phyloP scores from a whole-genome alignment of 30 jellyfish, hydroid and myxozoan genomes.

The Hydractinia echinata region DNA sequence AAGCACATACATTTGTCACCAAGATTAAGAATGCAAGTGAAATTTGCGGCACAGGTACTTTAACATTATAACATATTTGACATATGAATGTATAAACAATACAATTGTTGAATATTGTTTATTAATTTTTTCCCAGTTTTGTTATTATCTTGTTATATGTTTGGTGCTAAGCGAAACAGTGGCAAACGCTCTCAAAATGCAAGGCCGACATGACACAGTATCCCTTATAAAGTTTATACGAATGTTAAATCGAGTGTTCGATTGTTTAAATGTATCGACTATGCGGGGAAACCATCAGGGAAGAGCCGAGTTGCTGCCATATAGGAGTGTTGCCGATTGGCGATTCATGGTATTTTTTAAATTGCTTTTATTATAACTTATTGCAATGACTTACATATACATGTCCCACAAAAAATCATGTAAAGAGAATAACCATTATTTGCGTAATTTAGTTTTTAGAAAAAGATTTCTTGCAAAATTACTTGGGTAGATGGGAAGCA shows the following conservation, averaged over 20 bases:
- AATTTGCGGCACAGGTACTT: slow-evolving; percentile 18
- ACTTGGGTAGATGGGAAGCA: not conserved
- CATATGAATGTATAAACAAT: not conserved
- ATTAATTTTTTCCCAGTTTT: not conserved
- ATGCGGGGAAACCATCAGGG: not conserved
- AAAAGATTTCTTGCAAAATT: not conserved
- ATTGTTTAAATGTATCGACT: slow-evolving; percentile 12
- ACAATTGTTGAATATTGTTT: not conserved
- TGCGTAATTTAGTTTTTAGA: not conserved
- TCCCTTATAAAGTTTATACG: not conserved
- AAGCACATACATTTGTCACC: slow-evolving; percentile 14
- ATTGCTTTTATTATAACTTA: not conserved
- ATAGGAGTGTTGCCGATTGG: not conserved
- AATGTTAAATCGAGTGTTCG: slow-evolving; percentile 12
- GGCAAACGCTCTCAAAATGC: not conserved
- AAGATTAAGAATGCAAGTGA: slow-evolving; percentile 3
- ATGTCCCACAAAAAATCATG: not conserved
- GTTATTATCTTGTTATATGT: not conserved
- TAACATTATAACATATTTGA: too few relatives aligned
- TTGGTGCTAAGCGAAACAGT: not conserved
- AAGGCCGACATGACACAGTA: not conserved
- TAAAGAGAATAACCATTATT: not conserved
- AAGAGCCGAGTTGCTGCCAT: not conserved
- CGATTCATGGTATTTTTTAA: too few relatives aligned
- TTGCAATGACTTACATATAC: not conserved